Evolutionary conservation across 2,888 invertebrate species (phyloP).

Genomic region (Prostheceraeus crozeri): DNA sequence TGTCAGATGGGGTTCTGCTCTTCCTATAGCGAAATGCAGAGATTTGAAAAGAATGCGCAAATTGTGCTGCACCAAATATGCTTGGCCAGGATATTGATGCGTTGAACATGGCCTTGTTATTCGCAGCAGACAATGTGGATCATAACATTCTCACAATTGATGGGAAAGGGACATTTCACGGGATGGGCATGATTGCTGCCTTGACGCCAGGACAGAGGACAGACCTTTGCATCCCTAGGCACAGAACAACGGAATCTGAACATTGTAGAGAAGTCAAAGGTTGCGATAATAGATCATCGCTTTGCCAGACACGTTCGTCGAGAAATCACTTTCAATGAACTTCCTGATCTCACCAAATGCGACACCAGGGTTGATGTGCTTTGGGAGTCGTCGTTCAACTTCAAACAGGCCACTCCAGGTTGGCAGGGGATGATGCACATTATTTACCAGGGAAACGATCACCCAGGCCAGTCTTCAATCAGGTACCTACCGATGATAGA

Average conservation of each 20-base stretch:
- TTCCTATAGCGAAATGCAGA: constrained; percentile 42
- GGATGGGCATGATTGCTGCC: constrained; percentile 44
- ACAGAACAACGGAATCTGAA: constrained; percentile 37
- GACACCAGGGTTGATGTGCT: constrained; percentile 38
- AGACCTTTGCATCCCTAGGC: constrained; percentile 28
- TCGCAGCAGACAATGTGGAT: constrained; percentile 45
- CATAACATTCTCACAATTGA: constrained; percentile 44
- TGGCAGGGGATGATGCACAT: constrained; percentile 41
- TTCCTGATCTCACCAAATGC: neutral
- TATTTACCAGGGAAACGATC: constrained; percentile 22
- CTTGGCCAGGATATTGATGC: constrained; percentile 35
- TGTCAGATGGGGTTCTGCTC: constrained; percentile 42
- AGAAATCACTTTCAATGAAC: constrained; percentile 28
- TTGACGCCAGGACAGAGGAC: constrained; percentile 41
- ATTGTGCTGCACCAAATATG: constrained; percentile 35
- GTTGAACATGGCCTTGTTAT: constrained; percentile 40
- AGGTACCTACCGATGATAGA: constrained; percentile 34
- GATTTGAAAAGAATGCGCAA: constrained; percentile 39
- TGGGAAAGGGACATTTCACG: constrained; percentile 43
- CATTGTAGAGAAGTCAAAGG: constrained; percentile 30
- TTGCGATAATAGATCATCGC: constrained; percentile 38
- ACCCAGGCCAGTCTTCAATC: constrained; percentile 22
- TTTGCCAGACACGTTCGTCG: constrained; percentile 30
- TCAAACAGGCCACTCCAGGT: constrained; percentile 22
- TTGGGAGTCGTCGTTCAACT: constrained; percentile 33